phyloP scores from a whole-genome alignment of 2,113 vertebrate species.

The Sprattus sprattus region DNA sequence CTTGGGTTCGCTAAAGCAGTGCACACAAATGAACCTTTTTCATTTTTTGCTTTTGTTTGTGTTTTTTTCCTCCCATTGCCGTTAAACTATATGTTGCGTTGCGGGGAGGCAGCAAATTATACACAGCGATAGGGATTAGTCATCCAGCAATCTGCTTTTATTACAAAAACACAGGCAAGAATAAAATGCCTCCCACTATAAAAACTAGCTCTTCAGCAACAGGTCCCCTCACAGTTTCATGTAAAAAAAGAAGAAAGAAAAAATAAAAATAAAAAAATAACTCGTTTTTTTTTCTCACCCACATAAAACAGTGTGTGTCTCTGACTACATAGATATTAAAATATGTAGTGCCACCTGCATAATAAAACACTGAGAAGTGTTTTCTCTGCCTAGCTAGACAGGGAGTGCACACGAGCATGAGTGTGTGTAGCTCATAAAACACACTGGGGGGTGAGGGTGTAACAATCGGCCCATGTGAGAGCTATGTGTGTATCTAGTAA shows the following conservation, averaged over 20 bases:
- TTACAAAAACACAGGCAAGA: not conserved
- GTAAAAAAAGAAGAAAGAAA: not conserved
- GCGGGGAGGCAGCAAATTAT: not conserved
- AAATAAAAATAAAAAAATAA: not conserved
- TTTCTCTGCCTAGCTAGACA: too few relatives aligned
- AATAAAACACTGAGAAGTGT: too few relatives aligned
- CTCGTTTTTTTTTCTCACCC: too few relatives aligned
- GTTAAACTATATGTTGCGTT: not conserved
- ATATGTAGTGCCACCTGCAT: not conserved
- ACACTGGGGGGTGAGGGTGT: too few relatives aligned
- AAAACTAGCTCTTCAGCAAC: not conserved
- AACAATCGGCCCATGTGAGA: too few relatives aligned
- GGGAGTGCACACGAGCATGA: too few relatives aligned
- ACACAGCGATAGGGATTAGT: not conserved
- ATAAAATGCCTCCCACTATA: not conserved
- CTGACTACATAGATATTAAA: not conserved
- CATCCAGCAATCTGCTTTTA: not conserved
- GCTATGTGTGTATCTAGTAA: too few relatives aligned
- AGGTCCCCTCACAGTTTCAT: not conserved
- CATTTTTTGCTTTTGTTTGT: not conserved
- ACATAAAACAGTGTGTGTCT: too few relatives aligned
- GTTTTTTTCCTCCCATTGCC: not conserved
- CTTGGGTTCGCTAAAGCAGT: not conserved
- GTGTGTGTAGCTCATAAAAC: too few relatives aligned
- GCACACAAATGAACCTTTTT: not conserved